These are phyloP conservation scores for Bergia sp. DNA, from an alignment of 92 coral and sea anemone species.

Conservation along the genomic window DNA sequence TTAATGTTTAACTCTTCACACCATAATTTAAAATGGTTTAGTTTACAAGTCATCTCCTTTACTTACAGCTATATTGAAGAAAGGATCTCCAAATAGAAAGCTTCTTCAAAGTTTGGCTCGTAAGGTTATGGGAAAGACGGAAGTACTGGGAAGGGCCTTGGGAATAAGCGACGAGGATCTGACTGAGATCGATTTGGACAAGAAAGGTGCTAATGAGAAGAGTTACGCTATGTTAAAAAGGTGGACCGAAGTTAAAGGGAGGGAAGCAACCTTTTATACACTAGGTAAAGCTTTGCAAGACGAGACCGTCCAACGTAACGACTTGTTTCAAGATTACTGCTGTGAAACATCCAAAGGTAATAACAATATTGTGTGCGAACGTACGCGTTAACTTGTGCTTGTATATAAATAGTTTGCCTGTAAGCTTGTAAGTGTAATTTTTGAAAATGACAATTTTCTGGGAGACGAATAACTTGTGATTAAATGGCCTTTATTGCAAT, in stretches of 20 bases:
- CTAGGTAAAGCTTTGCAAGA: conserved; percentile 54
- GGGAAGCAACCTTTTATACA: conserved; percentile 50
- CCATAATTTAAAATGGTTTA: no score
- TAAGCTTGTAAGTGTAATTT: no score
- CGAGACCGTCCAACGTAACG: conserved; percentile 48
- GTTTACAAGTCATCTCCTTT: no score
- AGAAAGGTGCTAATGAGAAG: conserved; percentile 40
- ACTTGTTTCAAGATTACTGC: conserved; percentile 55
- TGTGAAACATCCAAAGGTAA: neutral
- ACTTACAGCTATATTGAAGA: no score
- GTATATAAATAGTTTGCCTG: neutral
- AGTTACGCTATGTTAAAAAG: conserved; percentile 57
- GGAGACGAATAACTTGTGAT: no score
- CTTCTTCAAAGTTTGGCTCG: no score
- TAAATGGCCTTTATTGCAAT: no score
- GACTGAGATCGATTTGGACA: conserved; percentile 55
- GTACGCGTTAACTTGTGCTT: neutral
- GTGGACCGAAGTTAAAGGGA: conserved; percentile 59
- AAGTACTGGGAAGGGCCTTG: conserved; percentile 2
- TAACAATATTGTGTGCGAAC: neutral
- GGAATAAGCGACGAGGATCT: conserved; percentile 39
- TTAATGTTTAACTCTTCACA: no score
- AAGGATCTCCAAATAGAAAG: no score
- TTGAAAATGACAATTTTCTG: no score
- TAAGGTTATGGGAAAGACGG: no score